Base-by-base conservation (phyloP, 23 tunicate species). In the Aplidium turbinatum region DNA sequence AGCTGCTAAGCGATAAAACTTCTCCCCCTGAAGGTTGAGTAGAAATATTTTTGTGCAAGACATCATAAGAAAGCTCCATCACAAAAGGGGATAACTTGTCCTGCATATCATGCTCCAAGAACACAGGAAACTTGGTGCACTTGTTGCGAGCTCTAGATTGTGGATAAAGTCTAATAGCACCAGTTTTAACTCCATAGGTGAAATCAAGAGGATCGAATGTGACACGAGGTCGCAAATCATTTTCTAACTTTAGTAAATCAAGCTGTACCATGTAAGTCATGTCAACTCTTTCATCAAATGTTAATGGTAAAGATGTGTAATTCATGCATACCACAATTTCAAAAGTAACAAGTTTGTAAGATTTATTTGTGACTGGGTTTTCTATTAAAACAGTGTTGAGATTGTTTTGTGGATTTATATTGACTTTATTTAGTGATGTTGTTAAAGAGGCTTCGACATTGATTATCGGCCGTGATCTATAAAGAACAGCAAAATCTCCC, bases 41-140 rank as follows among this genome's bases (percentile, higher is more conserved):
- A n/a, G 77, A 53, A 28, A 34, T 57, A 20, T 55, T 54, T 53
- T 32, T 23, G 20, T 51, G 20, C 0, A 31, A 6, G 20, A 87
- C 75, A 22, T 73, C 73, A 71, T 63, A 91, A 26, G 76, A 13
- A 11, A 84, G 27, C 6, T 55, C 26, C 22, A 91, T 19, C 20
- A 70, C 80, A 22, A 91, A 78, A 6, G 97, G 97, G 1, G 97
- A 91, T 58, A 91, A 52, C 67, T 91, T 91, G 68, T 91, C 97
- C 38, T 75, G 83, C 46, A 91, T 73, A 25, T 91, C 82, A 21
- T 78, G 68, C 78, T 90, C 39, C 16, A 70, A 47, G 57, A 80
- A 87, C 29, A 65, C 76, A 19, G 75, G 73, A 63, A 65, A 50
- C 0, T 57, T 38, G 6, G 25, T 28, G 47, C 94, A 87, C 18